Evolutionary conservation across 2,888 invertebrate genomes (phyloP).

Genomic region (Cryptops parisi): DNA sequence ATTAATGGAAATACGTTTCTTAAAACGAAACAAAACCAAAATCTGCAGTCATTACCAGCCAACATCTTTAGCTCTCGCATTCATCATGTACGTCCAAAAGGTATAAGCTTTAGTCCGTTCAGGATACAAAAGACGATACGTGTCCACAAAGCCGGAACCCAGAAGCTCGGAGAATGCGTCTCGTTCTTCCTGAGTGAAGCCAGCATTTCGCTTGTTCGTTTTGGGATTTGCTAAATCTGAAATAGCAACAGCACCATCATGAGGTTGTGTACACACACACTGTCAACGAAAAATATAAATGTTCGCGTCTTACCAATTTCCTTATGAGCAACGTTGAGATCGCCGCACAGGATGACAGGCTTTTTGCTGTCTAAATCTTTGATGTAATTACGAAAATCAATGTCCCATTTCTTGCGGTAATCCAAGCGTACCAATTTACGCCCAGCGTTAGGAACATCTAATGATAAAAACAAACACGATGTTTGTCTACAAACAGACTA

Average conservation of each 20-base stretch:
- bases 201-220: conserved; percentile 79
- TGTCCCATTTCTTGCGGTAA: conserved; percentile 81
- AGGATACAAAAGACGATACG: conserved; percentile 74
- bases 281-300: not conserved
- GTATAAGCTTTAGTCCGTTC: conserved; percentile 68
- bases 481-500: not conserved
- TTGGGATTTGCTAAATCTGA: conserved; percentile 91
- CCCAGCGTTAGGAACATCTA: conserved; percentile 90
- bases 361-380: conserved; percentile 69
- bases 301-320: conserved; percentile 56
- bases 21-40: not conserved
- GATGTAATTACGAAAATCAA: conserved; percentile 60
- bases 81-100: conserved; percentile 89
- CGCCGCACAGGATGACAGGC: conserved; percentile 89
- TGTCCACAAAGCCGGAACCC: conserved; percentile 65
- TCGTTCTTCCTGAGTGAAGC: conserved; percentile 89
- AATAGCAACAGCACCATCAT: too few relatives aligned
- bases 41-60: conserved; percentile 77
- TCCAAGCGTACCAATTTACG: conserved; percentile 70
- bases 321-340: conserved; percentile 92
- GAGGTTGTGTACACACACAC: not conserved
- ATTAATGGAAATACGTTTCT: not conserved
- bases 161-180: conserved; percentile 77
- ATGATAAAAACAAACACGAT: not conserved
- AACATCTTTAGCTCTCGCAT: conserved; percentile 72